Conservation (phyloP, 2,113 vertebrate species). For the Mastomys coucha region DNA sequence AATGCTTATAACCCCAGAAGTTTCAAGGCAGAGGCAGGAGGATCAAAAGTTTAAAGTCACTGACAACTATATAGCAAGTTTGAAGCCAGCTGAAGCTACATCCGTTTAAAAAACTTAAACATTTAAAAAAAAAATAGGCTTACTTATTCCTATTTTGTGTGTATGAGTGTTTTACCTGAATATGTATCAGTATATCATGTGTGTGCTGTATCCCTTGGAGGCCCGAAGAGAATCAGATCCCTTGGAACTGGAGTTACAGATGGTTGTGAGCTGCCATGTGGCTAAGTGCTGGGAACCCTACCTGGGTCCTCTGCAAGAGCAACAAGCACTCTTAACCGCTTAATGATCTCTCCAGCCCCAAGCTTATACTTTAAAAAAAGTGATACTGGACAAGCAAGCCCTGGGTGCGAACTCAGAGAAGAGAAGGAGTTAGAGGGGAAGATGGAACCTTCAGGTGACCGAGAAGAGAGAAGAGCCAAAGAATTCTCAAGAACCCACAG, state of each 20-base stretch:
- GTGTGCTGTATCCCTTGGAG: neutral
- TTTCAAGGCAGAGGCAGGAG: neutral
- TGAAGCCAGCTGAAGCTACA: neutral
- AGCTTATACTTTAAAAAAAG: neutral
- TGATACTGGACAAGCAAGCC: neutral
- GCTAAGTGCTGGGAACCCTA: neutral
- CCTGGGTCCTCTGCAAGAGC: neutral
- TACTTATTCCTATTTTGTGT: neutral
- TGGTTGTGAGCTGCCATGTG: neutral
- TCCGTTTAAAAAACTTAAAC: no score
- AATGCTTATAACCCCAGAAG: neutral
- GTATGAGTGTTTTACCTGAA: neutral
- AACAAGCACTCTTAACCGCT: neutral
- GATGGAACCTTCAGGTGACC: neutral
- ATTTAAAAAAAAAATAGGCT: neutral
- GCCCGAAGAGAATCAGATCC: neutral
- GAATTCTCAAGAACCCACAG: slow-evolving; percentile 3
- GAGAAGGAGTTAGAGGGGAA: neutral
- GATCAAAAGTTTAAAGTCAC: neutral
- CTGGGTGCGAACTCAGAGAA: neutral
- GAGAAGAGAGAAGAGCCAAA: neutral
- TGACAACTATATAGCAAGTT: neutral
- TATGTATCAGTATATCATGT: no score
- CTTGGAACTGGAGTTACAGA: neutral
- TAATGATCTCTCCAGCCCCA: neutral